These are phyloP conservation scores for Palythoa caribaeorum DNA, from an alignment of 92 coral and sea anemone genomes.

Conservation along the genomic window DNA sequence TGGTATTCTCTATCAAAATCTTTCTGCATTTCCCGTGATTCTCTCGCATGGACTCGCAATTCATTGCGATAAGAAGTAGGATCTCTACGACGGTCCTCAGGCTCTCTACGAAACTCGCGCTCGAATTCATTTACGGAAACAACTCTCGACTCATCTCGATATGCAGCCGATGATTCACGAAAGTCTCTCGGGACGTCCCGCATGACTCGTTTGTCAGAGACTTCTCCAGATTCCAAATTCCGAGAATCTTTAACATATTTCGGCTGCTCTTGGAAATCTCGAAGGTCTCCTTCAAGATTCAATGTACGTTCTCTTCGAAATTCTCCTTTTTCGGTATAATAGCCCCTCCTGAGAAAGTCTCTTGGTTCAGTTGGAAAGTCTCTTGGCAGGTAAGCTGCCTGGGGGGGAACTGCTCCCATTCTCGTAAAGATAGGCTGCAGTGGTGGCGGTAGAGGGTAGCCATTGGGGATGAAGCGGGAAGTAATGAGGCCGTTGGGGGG, in stretches of 20 bases:
- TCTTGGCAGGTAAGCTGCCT: constrained; percentile 40
- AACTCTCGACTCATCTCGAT: background rate
- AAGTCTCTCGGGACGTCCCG: constrained; percentile 10
- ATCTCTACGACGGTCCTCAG: constrained; percentile 15
- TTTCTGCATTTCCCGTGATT: constrained; percentile 12
- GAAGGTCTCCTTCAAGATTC: constrained; percentile 25
- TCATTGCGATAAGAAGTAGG: constrained; percentile 21
- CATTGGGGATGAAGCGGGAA: constrained; percentile 29
- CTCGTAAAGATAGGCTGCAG: constrained; percentile 41
- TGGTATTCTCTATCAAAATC: constrained; percentile 31
- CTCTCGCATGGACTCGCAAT: constrained; percentile 30
- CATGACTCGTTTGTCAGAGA: background rate
- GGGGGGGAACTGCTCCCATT: constrained; percentile 36
- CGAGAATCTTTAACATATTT: constrained; percentile 19
- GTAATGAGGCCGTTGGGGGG: constrained; percentile 46
- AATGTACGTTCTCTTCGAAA: constrained; percentile 45
- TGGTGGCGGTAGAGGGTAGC: constrained; percentile 36
- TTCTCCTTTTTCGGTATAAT: constrained; percentile 20
- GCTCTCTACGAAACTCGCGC: constrained; percentile 3
- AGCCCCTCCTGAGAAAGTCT: constrained; percentile 29
- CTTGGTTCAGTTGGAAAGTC: constrained; percentile 43
- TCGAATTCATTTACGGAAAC: background rate
- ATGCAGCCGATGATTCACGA: background rate
- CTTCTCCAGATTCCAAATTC: background rate
- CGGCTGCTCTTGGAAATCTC: background rate